Percentiles rank a stretch among this genome's conserved stretches.
Evolutionary conservation across 1,140 invertebrate species (phyloP).

Genomic region (Chelonus insularis): DNA sequence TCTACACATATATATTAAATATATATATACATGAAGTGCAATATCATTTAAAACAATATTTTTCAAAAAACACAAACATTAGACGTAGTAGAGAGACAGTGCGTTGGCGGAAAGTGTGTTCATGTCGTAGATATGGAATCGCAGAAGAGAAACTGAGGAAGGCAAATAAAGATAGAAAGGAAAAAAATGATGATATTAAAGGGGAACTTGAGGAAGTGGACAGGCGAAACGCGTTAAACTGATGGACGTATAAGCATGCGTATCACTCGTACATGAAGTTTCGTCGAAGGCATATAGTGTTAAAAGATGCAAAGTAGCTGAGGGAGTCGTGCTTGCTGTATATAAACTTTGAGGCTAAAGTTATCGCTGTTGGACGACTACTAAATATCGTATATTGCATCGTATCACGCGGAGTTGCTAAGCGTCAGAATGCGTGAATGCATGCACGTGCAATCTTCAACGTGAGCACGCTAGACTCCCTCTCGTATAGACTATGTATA

Average conservation of each 20-base stretch:
- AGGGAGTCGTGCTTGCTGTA: neutral
- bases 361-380: slow-evolving; percentile 4
- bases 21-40: neutral
- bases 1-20: neutral
- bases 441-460: too few relatives aligned
- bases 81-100: neutral
- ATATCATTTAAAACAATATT: slow-evolving; percentile 8
- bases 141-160: neutral
- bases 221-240: slow-evolving; percentile 1
- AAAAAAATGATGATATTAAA: neutral
- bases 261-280: neutral
- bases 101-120: too few relatives aligned
- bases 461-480: neutral
- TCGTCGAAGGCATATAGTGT: too few relatives aligned
- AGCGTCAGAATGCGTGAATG: too few relatives aligned
- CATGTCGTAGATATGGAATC: too few relatives aligned
- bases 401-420: too few relatives aligned
- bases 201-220: neutral
- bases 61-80: neutral
- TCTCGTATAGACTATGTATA: neutral
- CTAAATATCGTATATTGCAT: too few relatives aligned
- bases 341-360: neutral
- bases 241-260: slow-evolving; percentile 1
- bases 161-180: neutral
- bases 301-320: neutral